phyloP scores from a whole-genome alignment of 2,113 vertebrate species.

The Toxotes jaculatrix region DNA sequence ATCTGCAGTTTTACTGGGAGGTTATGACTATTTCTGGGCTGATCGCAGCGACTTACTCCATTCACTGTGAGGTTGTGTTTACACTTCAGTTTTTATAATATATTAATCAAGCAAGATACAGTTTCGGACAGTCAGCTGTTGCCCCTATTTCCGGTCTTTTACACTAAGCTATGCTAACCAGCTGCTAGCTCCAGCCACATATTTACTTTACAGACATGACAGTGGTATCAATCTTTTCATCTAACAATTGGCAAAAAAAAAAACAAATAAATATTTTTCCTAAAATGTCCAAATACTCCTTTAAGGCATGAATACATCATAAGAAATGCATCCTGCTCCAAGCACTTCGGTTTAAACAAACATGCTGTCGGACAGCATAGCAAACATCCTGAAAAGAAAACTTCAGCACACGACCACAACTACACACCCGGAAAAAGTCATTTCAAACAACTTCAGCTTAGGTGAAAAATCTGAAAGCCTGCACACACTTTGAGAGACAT shows the following conservation, averaged over 20 bases:
- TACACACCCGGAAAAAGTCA: background rate
- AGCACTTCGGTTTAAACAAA: slow-evolving; percentile 27
- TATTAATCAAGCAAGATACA: background rate
- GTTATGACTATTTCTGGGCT: background rate
- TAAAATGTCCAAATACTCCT: background rate
- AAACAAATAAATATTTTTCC: background rate
- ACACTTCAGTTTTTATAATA: background rate
- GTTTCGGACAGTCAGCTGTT: background rate
- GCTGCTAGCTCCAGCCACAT: background rate
- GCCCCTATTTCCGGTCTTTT: background rate
- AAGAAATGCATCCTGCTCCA: background rate
- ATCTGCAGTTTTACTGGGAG: too few relatives aligned
- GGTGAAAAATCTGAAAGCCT: background rate
- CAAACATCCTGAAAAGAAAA: slow-evolving; percentile 13
- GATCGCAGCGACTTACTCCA: background rate
- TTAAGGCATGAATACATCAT: background rate
- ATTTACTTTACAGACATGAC: background rate
- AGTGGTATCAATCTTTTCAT: background rate
- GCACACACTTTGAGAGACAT: background rate
- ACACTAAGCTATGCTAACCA: background rate
- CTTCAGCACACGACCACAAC: background rate
- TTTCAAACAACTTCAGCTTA: background rate
- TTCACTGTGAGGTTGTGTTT: too few relatives aligned
- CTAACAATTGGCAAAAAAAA: background rate
- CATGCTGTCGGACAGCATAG: background rate